Conservation (phyloP, 2,888 invertebrate species). For the Nebria brevicollis region DNA sequence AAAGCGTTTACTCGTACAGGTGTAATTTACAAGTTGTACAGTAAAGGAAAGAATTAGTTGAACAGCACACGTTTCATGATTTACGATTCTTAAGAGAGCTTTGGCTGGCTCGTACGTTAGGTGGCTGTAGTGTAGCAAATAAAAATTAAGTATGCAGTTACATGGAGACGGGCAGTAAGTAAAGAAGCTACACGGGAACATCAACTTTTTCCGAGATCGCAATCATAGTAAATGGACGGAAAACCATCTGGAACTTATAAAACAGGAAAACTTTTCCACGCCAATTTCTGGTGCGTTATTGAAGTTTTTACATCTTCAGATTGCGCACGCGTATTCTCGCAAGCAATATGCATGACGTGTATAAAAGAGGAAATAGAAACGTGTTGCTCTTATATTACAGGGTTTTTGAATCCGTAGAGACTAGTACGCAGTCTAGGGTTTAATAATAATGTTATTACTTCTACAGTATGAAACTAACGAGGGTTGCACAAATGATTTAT, state of each 20-base stretch:
- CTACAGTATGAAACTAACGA: not conserved
- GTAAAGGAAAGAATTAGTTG: not conserved
- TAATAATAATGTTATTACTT: not conserved
- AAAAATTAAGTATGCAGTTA: slow-evolving; percentile 1
- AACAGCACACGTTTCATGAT: not conserved
- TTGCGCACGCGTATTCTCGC: not conserved
- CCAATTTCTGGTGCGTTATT: slow-evolving; percentile 10
- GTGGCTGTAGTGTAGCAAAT: not conserved
- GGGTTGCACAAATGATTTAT: not conserved
- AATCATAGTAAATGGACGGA: slow-evolving; percentile 18
- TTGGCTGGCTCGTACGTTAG: not conserved
- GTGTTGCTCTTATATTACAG: not conserved
- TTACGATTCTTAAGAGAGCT: not conserved
- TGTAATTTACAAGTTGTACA: not conserved
- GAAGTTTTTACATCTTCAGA: slow-evolving; percentile 41
- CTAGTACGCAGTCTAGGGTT: not conserved
- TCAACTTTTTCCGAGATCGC: not conserved
- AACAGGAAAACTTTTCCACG: slow-evolving; percentile 10
- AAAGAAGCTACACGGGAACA: not conserved
- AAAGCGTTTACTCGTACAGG: not conserved
- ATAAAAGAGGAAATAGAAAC: no score
- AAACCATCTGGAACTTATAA: slow-evolving; percentile 17
- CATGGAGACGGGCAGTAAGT: not conserved
- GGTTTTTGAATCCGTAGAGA: not conserved
- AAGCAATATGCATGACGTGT: not conserved